Evolutionary conservation across 2,113 vertebrate genomes (phyloP).

Genomic region (Lanius ludovicianus): DNA sequence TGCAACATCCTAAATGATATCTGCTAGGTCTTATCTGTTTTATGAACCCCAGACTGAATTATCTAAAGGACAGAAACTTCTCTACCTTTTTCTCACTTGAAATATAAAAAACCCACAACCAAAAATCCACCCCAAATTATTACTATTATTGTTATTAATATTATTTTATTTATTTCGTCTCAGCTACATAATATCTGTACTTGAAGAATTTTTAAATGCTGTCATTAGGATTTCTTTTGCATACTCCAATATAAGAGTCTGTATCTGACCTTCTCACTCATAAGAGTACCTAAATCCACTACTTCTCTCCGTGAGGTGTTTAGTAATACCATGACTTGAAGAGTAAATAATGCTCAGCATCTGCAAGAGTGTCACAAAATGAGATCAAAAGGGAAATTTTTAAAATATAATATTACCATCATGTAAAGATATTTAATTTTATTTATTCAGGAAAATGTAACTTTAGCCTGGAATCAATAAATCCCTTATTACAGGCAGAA

Average conservation of each 20-base stretch:
- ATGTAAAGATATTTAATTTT: background rate
- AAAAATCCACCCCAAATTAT: background rate
- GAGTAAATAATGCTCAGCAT: background rate
- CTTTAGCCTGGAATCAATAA: background rate
- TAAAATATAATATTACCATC: background rate
- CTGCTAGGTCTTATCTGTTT: background rate
- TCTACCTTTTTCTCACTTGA: background rate
- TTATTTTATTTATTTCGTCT: background rate
- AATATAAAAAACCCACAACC: background rate
- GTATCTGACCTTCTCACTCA: background rate
- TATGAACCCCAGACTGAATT: background rate
- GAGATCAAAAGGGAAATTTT: background rate
- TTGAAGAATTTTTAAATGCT: background rate
- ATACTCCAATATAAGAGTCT: background rate
- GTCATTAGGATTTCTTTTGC: background rate
- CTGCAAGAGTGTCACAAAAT: background rate
- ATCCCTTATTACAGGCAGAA: background rate
- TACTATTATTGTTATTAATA: background rate
- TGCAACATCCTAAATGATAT: background rate
- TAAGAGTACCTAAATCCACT: background rate
- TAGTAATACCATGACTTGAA: background rate
- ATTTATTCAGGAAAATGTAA: background rate
- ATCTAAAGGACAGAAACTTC: background rate
- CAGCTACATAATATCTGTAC: background rate
- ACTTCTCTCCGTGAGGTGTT: background rate